Base-by-base conservation (phyloP, 2,113 vertebrate genomes). In the Turdus rufiventris region DNA sequence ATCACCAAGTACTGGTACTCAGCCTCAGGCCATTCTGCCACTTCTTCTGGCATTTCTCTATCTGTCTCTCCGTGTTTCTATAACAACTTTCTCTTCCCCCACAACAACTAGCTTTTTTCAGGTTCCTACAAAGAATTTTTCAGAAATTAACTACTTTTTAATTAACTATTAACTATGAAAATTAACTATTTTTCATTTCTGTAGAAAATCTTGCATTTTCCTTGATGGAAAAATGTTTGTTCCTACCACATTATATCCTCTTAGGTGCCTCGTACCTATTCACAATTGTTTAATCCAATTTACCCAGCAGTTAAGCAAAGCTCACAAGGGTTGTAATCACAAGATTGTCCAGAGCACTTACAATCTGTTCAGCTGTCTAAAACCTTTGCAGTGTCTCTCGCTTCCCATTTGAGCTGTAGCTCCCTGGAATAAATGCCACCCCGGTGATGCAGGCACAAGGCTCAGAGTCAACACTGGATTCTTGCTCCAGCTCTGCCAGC, bases 361-460 rank as follows among this genome's bases (percentile, higher is more conserved):
- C 88, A 95, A 67, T 92, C 95, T 94, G 95, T 96, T 94, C 94
- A 93, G 50, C 63, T 67, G 33, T n/a, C 88, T 93, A 96, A 93
- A 67, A 83, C 81, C 84, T 91, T 85, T 60, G 72, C 75, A 80
- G 45, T 6, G 4, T 61, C 38, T 21, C 78, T 91, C 71, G 18
- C 21, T 90, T 88, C 40, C 53, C 91, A 40, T 66, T 85, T 83
- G 81, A 1, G 11, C 50, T 53, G 48, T 6, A 50, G 51, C 48
- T 80, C 40, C 29, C 82, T 56, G 75, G 74, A 83, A 90, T 45
- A 83, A 79, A 93, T 79, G 29, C 61, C 71, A 88, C 31, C 6
- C 70, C 0, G 0, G 36, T 33, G 57, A 82, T 53, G 61, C 62
- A 82, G 56, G 58, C 53, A 68, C 73, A 61, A 81, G 57, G 60